Percentiles rank a stretch among this genome's conserved stretches.
Evolutionary conservation across 2,113 vertebrate species (phyloP).

Genomic region (Camelus bactrianus): DNA sequence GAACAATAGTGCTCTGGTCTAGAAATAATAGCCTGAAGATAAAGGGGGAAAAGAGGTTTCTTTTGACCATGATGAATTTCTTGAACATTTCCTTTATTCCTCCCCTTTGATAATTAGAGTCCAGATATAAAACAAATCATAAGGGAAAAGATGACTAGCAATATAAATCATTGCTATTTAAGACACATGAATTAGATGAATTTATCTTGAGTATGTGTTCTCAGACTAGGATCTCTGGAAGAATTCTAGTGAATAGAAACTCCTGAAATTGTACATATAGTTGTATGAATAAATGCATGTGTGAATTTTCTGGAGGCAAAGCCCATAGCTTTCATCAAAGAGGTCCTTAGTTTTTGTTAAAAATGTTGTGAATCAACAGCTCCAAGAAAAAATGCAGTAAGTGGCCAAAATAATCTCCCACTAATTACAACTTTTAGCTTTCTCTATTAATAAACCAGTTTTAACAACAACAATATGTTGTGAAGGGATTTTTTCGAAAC

Average conservation of each 20-base stretch:
- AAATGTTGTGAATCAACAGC: neutral
- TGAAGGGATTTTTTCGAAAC: neutral
- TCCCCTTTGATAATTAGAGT: slow-evolving; percentile 69
- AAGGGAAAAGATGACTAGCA: slow-evolving; percentile 59
- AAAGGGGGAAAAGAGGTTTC: slow-evolving; percentile 34
- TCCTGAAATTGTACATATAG: neutral
- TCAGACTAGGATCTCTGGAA: slow-evolving; percentile 26
- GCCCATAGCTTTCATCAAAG: neutral
- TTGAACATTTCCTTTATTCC: slow-evolving; percentile 72
- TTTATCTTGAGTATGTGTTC: slow-evolving; percentile 59
- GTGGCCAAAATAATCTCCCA: neutral
- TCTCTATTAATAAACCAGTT: neutral
- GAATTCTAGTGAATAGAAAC: neutral
- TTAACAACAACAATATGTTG: neutral
- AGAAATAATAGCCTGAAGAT: slow-evolving; percentile 74
- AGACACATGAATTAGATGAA: slow-evolving; percentile 47
- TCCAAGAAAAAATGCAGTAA: neutral
- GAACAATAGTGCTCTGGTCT: slow-evolving; percentile 66
- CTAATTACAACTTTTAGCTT: slow-evolving; percentile 5
- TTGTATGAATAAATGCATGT: neutral
- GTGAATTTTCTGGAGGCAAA: neutral
- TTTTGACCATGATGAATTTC: slow-evolving; percentile 67
- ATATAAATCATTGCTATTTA: slow-evolving; percentile 71
- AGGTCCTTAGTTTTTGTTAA: neutral
- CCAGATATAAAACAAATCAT: slow-evolving; percentile 77